Evolutionary conservation across 2,113 vertebrate genomes (phyloP).

Genomic region (Butorides virescens): DNA sequence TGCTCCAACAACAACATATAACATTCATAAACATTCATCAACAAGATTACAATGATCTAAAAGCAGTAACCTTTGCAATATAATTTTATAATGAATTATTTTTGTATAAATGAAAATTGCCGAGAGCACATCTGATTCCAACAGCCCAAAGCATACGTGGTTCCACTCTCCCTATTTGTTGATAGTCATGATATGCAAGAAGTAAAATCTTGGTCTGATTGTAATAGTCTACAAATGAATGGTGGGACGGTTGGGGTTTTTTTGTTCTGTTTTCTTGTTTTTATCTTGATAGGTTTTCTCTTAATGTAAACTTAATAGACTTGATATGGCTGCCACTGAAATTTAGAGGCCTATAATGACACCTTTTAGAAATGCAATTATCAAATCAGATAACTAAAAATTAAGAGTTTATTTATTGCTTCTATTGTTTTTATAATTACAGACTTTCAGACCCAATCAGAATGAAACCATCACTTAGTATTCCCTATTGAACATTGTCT

Average conservation of each 20-base stretch:
- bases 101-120: background rate
- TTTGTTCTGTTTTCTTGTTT: background rate
- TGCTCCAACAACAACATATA: background rate
- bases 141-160: background rate
- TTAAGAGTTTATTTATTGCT: background rate
- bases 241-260: rapidly evolving
- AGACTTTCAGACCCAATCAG: background rate
- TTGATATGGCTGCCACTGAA: background rate
- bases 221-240: background rate
- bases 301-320: background rate
- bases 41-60: background rate
- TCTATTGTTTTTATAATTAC: background rate
- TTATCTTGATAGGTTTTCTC: background rate
- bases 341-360: background rate
- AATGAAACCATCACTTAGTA: background rate
- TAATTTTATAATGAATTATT: background rate
- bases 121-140: background rate
- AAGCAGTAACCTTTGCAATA: background rate
- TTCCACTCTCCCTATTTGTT: background rate
- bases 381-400: background rate
- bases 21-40: background rate
- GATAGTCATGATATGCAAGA: background rate
- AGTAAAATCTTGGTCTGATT: background rate
- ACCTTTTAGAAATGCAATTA: background rate
- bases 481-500: background rate